These are phyloP conservation scores for Selenia dentaria DNA, from an alignment of 2,888 invertebrate genomes.

Conservation along the genomic window DNA sequence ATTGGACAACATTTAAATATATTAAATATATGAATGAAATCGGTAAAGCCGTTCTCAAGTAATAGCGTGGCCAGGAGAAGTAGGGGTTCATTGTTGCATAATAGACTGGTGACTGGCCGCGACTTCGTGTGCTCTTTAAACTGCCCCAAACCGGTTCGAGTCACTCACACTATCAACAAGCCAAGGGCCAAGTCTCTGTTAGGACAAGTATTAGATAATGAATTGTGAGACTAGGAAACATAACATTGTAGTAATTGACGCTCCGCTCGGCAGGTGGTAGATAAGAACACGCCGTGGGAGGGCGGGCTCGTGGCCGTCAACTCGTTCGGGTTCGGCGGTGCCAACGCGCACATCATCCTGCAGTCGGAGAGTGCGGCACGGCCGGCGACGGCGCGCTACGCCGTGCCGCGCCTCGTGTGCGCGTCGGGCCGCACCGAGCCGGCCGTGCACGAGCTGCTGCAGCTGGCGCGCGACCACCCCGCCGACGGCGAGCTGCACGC, in stretches of 20 bases:
- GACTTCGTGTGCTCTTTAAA: too few species aligned
- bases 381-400: slow-evolving; percentile 79
- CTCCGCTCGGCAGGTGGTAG: slow-evolving; percentile 87
- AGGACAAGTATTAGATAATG: too few species aligned
- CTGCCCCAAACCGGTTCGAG: too few species aligned
- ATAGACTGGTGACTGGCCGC: too few species aligned
- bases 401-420: slow-evolving; percentile 81
- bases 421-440: slow-evolving; percentile 95
- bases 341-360: slow-evolving; percentile 96
- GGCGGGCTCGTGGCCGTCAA: slow-evolving; percentile 97
- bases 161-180: too few species aligned
- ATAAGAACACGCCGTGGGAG: slow-evolving; percentile 92
- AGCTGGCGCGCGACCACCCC: slow-evolving; percentile 84
- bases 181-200: too few species aligned
- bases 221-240: not conserved
- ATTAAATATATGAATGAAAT: too few species aligned
- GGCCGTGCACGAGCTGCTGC: slow-evolving; percentile 88
- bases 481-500: slow-evolving; percentile 90
- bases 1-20: too few species aligned
- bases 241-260: not conserved
- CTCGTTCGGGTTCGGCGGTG: slow-evolving; percentile 99
- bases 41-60: too few species aligned
- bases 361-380: slow-evolving; percentile 84
- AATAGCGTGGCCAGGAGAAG: too few species aligned
- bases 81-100: too few species aligned